A percentile compares a stretch with the other conserved stretches of the same genome.
Evolutionary conservation across 1,140 invertebrate species (phyloP).

Genomic region (Drosophila pachea): DNA sequence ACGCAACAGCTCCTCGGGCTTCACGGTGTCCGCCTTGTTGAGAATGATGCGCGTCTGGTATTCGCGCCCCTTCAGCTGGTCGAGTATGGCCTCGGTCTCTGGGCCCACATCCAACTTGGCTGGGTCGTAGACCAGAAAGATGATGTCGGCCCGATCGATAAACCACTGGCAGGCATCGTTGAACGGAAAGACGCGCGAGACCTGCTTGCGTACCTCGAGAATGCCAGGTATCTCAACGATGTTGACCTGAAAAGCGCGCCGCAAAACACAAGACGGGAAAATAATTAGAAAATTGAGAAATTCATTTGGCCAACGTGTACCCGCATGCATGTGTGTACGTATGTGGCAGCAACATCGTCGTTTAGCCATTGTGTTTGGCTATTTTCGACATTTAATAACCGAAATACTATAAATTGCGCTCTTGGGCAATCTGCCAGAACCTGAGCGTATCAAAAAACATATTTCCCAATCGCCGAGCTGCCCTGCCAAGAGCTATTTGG

Average conservation of each 20-base stretch:
- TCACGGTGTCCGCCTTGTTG: constrained; percentile 96
- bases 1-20: constrained; percentile 93
- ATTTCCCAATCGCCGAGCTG: constrained; percentile 64
- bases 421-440: constrained; percentile 61
- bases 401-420: constrained; percentile 62
- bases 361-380: constrained; percentile 56
- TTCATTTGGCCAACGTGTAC: constrained; percentile 18
- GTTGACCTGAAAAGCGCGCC: constrained; percentile 86
- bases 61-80: constrained; percentile 95
- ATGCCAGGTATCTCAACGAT: constrained; percentile 98
- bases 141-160: constrained; percentile 95
- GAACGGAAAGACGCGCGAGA: constrained; percentile 94
- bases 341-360: constrained; percentile 14
- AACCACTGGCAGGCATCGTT: constrained; percentile 98
- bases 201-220: constrained; percentile 94
- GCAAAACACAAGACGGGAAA: no score
- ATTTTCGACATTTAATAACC: constrained; percentile 66
- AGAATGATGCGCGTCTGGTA: constrained; percentile 94
- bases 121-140: constrained; percentile 96
- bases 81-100: constrained; percentile 95
- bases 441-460: constrained; percentile 26
- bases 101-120: constrained; percentile 96
- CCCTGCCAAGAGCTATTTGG: constrained; percentile 57
- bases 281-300: constrained; percentile 25
- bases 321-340: neutral